These are phyloP conservation scores for Meteorus sp. DNA, from an alignment of 1,140 invertebrate species.

Conservation along the genomic window DNA sequence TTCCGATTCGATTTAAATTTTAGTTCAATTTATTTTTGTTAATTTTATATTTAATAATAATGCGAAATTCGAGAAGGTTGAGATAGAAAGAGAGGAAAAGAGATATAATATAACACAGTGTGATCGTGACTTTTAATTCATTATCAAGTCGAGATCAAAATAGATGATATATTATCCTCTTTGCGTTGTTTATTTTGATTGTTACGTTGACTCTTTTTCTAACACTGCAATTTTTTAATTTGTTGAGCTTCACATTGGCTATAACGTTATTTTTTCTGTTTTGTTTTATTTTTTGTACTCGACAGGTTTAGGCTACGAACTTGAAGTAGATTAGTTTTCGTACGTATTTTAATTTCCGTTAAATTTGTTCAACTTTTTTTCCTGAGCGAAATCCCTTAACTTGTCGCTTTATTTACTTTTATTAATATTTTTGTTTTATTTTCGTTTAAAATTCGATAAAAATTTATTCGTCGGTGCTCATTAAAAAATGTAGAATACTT, in stretches of 20 bases:
- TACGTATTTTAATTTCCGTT: too few relatives aligned
- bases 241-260: slow-evolving; percentile 22
- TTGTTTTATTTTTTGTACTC: slow-evolving; percentile 50
- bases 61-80: too few relatives aligned
- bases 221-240: slow-evolving; percentile 8
- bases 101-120: too few relatives aligned
- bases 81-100: too few relatives aligned
- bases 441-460: slow-evolving; percentile 28
- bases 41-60: too few relatives aligned
- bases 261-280: slow-evolving; percentile 14
- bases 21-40: slow-evolving; percentile 8
- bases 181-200: not conserved
- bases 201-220: not conserved
- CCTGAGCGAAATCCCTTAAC: slow-evolving; percentile 22
- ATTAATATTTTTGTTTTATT: slow-evolving; percentile 18
- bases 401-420: slow-evolving; percentile 21
- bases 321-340: slow-evolving; percentile 57
- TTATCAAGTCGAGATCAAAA: not conserved
- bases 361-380: slow-evolving; percentile 17
- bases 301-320: slow-evolving; percentile 60
- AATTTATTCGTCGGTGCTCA: slow-evolving; percentile 24
- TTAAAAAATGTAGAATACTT: slow-evolving; percentile 31
- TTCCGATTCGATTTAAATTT: too few relatives aligned
- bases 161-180: not conserved
- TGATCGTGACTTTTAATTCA: not conserved